These are phyloP conservation scores for Lithophane socia DNA, from an alignment of 2,888 invertebrate species.

Conservation along the genomic window DNA sequence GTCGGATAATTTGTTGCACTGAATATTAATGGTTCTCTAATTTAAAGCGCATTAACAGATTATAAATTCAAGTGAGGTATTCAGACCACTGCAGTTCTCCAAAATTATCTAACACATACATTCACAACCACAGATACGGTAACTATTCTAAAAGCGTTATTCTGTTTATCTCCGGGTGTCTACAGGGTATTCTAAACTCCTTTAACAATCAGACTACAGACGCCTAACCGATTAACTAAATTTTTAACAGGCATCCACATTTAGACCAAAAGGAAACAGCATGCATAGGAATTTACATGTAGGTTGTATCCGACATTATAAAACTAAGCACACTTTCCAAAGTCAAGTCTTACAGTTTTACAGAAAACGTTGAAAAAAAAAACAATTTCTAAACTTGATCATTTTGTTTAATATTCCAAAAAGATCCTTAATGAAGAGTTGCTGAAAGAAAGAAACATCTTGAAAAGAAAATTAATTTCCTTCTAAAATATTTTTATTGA, in stretches of 20 bases:
- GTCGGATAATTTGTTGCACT: not conserved
- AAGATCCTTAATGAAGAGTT: not conserved
- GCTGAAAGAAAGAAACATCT: not conserved
- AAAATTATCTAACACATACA: not conserved
- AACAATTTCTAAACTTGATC: not conserved
- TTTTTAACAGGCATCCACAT: slow-evolving; percentile 11
- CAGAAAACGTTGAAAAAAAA: not conserved
- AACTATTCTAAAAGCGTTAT: slow-evolving; percentile 1
- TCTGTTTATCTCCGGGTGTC: not conserved
- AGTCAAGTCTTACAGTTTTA: not conserved
- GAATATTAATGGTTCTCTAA: not conserved
- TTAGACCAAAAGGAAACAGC: not conserved
- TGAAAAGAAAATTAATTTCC: not conserved
- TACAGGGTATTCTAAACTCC: not conserved
- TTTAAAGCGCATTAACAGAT: not conserved
- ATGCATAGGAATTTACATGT: not conserved
- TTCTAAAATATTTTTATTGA: not conserved
- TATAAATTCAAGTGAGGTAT: not conserved
- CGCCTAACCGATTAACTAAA: slow-evolving; percentile 15
- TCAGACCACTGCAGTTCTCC: not conserved
- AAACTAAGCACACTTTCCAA: not conserved
- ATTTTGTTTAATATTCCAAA: not conserved
- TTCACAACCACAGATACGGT: not conserved
- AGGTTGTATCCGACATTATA: not conserved
- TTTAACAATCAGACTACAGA: slow-evolving; percentile 2